Conservation (phyloP, 2,113 vertebrate species). For the Thamnaconus septentrionalis region DNA sequence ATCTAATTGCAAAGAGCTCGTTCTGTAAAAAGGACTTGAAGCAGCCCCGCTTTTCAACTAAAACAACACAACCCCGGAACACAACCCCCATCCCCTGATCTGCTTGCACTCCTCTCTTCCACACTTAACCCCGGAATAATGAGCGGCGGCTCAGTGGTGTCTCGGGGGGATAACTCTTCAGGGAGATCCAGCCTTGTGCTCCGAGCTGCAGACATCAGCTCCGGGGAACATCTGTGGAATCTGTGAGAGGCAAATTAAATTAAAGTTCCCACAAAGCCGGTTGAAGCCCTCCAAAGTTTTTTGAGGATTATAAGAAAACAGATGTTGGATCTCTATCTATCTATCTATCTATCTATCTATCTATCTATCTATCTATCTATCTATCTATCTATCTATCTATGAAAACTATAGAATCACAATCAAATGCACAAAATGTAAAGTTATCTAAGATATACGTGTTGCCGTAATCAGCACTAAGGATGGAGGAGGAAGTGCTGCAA, state of each 20-base stretch:
- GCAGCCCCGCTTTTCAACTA: slow-evolving; percentile 4
- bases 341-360: too few relatives aligned
- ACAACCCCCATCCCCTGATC: slow-evolving; percentile 13
- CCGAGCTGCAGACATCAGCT: not conserved
- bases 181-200: slow-evolving; percentile 1
- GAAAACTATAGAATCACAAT: too few relatives aligned
- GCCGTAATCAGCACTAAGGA: too few relatives aligned
- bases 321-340: too few relatives aligned
- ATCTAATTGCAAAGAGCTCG: slow-evolving; percentile 27
- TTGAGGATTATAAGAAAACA: too few relatives aligned
- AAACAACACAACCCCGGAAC: slow-evolving; percentile 14
- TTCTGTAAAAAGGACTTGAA: slow-evolving; percentile 12
- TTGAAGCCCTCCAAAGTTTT: not conserved
- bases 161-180: slow-evolving; percentile 25
- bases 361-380: too few relatives aligned
- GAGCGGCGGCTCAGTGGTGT: slow-evolving; percentile 16
- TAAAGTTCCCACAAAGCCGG: not conserved
- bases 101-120: slow-evolving; percentile 7
- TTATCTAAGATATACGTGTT: too few relatives aligned
- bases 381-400: too few relatives aligned
- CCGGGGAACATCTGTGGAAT: not conserved
- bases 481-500: slow-evolving; percentile 8
- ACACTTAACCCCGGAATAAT: slow-evolving; percentile 27
- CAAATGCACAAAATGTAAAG: too few relatives aligned
- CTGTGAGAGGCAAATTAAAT: not conserved